Conservation (phyloP, 1,140 invertebrate genomes). For the Drosophila micromelanica region DNA sequence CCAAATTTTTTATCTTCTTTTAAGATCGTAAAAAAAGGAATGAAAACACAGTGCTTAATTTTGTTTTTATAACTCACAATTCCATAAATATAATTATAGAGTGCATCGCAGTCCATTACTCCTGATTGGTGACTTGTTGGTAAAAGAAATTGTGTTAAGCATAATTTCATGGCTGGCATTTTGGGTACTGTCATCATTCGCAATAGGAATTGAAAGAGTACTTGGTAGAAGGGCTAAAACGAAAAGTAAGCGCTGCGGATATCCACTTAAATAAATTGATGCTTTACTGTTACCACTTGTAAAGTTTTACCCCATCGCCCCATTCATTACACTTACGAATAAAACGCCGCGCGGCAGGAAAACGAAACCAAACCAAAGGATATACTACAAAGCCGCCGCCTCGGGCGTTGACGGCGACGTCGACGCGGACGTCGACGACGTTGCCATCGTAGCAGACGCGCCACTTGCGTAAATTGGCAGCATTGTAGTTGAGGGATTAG, state of each 20-base stretch:
- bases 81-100: no score
- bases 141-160: background rate
- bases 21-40: no score
- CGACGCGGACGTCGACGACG: conserved; percentile 15
- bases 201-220: conserved; percentile 23
- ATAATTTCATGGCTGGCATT: conserved; percentile 8
- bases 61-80: no score
- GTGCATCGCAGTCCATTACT: background rate
- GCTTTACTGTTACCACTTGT: conserved; percentile 56
- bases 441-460: conserved; percentile 41
- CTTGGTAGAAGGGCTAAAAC: conserved; percentile 28
- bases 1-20: no score
- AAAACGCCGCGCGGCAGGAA: conserved; percentile 26
- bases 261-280: conserved; percentile 82
- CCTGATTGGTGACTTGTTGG: background rate
- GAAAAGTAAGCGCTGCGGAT: conserved; percentile 57
- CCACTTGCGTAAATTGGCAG: conserved; percentile 81
- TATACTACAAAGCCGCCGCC: conserved; percentile 48
- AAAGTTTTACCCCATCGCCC: conserved; percentile 41
- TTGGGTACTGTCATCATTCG: conserved; percentile 13
- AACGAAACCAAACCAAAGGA: conserved; percentile 23
- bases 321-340: conserved; percentile 67
- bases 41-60: no score
- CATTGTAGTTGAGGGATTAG: conserved; percentile 82
- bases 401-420: conserved; percentile 28